Base-by-base conservation (phyloP, 2,797 vertebrate genomes). In the Dromococcyx pavoninus region DNA sequence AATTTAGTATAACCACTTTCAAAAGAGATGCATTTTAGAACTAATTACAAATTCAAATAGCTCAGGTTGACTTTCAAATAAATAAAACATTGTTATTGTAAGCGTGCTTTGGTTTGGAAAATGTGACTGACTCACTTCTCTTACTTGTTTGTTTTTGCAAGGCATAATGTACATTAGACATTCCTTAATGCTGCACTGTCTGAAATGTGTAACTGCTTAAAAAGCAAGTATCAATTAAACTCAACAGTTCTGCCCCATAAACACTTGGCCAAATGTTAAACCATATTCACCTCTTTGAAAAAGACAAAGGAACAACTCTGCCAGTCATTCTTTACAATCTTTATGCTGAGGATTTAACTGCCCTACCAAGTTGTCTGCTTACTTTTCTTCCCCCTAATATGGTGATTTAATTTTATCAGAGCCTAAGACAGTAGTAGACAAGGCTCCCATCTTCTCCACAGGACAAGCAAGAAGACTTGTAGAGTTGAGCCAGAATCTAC, bases 221-320 rank as follows among this genome's bases (percentile, higher is more conserved):
- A 98, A 98, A 98, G 98, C 97, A 98, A 98, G 98, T 98, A 98
- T 98, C 98, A 98, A 97, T 98, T 98, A 98, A 97, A 97, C 89
- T 96, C 85, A 95, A 91, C 97, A 95, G 93, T 97, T 98, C 97
- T 97, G 95, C 97, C 95, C 88, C 95, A 97, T 97, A 98, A 98
- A 98, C 87, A 97, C 96, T 94, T 97, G 94, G 97, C 94, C 96
- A 96, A 96, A 96, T 5, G 3, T 90, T 87, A 51, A 94, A 86
- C 53, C 77, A 35, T 86, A 94, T 91, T 94, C 89, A 87, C 72
- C 74, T 80, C 54, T 95, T 94, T 70, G 82, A 87, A 94, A 89
- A 95, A 95, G 92, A 97, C 94, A 97, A 97, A 96, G 81, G 79
- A 89, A 83, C 56, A 89, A 25, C 86, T 91, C 89, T 89, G 90